A percentile compares a stretch with the other conserved stretches of the same genome.
Conservation (phyloP, 2,797 vertebrate species). For the Sebastes glaucus region DNA sequence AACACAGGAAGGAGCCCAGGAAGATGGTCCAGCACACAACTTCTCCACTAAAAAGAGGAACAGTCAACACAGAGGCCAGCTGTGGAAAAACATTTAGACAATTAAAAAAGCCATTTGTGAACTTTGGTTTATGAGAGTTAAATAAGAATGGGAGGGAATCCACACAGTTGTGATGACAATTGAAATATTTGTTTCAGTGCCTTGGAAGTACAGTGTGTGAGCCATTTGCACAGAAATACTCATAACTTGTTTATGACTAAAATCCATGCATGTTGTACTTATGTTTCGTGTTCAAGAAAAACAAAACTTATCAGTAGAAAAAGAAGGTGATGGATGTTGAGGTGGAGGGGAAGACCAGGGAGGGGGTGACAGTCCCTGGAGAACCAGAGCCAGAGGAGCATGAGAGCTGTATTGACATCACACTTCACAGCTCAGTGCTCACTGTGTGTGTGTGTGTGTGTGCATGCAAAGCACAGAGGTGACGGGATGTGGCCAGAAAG, state of each 20-base stretch:
- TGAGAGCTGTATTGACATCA: constrained; percentile 33
- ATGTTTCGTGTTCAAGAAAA: constrained; percentile 76
- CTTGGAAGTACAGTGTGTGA: not conserved
- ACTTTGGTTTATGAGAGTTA: not conserved
- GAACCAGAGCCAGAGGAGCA: constrained; percentile 33
- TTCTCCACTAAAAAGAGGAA: constrained; percentile 91
- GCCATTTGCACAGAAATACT: not conserved
- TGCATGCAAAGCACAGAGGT: constrained; percentile 36
- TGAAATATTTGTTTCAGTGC: not conserved
- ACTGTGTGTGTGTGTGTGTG: not conserved
- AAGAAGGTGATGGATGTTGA: constrained; percentile 23
- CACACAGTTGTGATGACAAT: not conserved
- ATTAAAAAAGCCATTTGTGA: not conserved
- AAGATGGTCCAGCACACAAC: constrained; percentile 86
- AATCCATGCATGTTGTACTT: not conserved
- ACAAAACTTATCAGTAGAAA: constrained; percentile 64
- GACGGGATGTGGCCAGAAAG: constrained; percentile 62
- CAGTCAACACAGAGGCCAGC: constrained; percentile 23
- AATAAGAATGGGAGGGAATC: constrained; percentile 7
- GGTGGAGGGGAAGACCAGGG: constrained; percentile 68
- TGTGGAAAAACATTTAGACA: constrained; percentile 14
- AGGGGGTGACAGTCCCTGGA: constrained; percentile 67
- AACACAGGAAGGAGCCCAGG: constrained; percentile 90
- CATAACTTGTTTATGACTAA: not conserved
- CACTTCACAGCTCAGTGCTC: constrained; percentile 51